Evolutionary conservation across 1,140 invertebrate species (phyloP).

Genomic region (Reticulitermes speratus): DNA sequence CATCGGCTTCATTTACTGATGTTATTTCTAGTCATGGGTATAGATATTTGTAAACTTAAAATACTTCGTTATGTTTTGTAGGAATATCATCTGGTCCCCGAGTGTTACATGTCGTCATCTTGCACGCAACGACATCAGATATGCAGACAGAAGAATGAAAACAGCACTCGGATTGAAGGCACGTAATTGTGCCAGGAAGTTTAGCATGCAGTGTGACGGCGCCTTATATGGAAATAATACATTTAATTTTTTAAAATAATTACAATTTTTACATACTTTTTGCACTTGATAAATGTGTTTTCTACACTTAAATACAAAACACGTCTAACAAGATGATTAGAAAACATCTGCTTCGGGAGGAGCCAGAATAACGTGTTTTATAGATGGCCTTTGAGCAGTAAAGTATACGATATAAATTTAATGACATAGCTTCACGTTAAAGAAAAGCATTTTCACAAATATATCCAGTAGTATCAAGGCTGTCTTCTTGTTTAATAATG

Average conservation of each 20-base stretch:
- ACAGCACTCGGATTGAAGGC: neutral
- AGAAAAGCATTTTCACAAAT: neutral
- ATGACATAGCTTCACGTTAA: neutral
- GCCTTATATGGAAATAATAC: neutral
- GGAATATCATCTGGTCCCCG: too few species aligned
- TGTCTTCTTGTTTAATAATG: neutral
- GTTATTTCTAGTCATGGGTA: too few species aligned
- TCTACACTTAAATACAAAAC: neutral
- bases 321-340: constrained; percentile 4
- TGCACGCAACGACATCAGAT: too few species aligned
- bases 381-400: neutral
- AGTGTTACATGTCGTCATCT: too few species aligned
- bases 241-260: neutral
- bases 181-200: neutral
- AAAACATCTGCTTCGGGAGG: neutral
- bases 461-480: neutral
- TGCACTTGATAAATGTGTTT: neutral
- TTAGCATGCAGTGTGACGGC: neutral
- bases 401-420: neutral
- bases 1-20: too few species aligned
- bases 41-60: too few species aligned
- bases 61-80: too few species aligned
- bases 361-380: neutral
- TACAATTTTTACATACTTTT: neutral
- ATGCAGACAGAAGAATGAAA: neutral